Evolutionary conservation across 1,140 invertebrate genomes (phyloP).

Genomic region (Zophobas atratus): DNA sequence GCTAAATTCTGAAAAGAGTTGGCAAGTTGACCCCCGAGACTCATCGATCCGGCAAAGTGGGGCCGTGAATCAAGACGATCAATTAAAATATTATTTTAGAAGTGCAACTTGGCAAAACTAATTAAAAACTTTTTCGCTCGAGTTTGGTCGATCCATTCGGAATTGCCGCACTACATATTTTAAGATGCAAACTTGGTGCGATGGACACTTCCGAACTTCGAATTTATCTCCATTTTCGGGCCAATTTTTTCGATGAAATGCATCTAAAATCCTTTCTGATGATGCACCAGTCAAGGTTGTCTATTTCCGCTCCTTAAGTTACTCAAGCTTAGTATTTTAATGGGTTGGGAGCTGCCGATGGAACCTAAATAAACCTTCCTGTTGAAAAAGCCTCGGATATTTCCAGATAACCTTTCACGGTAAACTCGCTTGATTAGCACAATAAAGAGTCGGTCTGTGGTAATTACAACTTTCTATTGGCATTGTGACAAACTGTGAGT

Average conservation of each 20-base stretch:
- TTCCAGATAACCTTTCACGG: conserved; percentile 15
- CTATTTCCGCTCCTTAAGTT: conserved; percentile 19
- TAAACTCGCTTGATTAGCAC: conserved; percentile 23
- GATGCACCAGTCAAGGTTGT: not conserved
- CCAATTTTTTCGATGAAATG: not conserved
- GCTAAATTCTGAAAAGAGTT: conserved; percentile 42
- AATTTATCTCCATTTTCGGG: not conserved
- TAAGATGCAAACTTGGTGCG: conserved; percentile 14
- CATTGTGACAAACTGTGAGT: conserved; percentile 48
- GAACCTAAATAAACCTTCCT: not conserved
- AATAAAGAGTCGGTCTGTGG: conserved; percentile 33
- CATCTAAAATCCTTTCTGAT: not conserved
- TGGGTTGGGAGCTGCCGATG: not conserved
- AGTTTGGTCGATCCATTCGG: conserved; percentile 9
- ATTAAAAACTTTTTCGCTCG: conserved; percentile 24
- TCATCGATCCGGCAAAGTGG: conserved; percentile 25
- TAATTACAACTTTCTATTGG: conserved; percentile 52
- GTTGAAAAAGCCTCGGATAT: not conserved
- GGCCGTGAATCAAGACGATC: conserved; percentile 35
- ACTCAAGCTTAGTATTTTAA: conserved; percentile 1
- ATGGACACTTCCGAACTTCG: conserved; percentile 2
- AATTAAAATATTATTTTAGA: conserved; percentile 41
- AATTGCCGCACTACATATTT: conserved; percentile 5
- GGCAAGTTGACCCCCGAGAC: conserved; percentile 29
- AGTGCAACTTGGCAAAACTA: conserved; percentile 37